Evolutionary conservation across 2,888 invertebrate genomes (phyloP), one percentile per base, ranked within the genome.

Genomic region (Orchesellides sinensis): DNA sequence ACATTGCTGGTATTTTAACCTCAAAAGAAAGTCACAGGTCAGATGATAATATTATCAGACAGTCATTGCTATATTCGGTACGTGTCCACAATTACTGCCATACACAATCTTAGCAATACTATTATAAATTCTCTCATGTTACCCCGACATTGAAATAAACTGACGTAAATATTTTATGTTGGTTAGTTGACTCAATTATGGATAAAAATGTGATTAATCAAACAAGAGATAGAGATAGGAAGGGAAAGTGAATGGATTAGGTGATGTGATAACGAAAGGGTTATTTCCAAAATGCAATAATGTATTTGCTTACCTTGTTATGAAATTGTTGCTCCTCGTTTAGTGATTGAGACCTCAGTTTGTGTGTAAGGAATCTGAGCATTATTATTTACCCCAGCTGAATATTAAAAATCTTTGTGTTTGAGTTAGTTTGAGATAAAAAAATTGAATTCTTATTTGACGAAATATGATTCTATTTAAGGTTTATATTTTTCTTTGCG

Each of bases 291-390:
- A 52, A 8, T 8, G 21, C 52, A n/a, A 32, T 47, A 21, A 78
- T 81, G 59, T 45, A 69, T 59, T 75, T 17, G 59, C 93, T 91
- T 92, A 94, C 94, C 94, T 94, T 94, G 91, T 79, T 73, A 32
- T 93, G 93, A 90, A 92, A 92, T 91, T 93, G 93, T 79, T 89
- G 90, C 91, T 94, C 94, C 92, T 95, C 95, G 92, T 95, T 95
- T 92, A 95, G 93, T 91, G 95, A 95, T 92, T 95, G 95, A 91
- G 94, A 94, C 92, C 94, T 93, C 91, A 95, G 92, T 92, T 95
- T 95, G 92, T 95, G 94, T 89, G 95, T 95, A 90, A 95, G 92
- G 92, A 94, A 95, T 92, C 94, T 95, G 92, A 95, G 94, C 95
- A 95, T 95, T 93, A 93, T 94, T 93, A 70, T 77, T 47, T 77